Conservation (phyloP, 64 coral and sea anemone species). For the Pocillopora damicornis region DNA sequence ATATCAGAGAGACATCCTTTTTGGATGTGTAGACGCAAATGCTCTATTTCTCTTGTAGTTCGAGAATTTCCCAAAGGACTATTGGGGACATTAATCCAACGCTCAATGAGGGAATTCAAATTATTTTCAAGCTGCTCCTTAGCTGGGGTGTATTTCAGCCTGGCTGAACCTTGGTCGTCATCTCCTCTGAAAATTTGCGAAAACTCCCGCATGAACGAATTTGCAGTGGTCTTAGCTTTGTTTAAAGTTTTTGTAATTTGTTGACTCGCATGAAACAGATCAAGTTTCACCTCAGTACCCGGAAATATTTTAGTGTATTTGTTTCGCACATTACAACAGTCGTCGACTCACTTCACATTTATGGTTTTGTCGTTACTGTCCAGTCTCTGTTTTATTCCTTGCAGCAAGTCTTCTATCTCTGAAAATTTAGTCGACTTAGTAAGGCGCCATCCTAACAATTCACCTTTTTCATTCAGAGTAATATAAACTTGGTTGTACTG, state of each 20-base stretch:
- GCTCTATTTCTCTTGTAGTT: slow-evolving; percentile 21
- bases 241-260: slow-evolving; percentile 9
- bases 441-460: too few relatives aligned
- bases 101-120: slow-evolving; percentile 16
- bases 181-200: slow-evolving; percentile 6
- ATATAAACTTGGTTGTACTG: too few relatives aligned
- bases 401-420: too few relatives aligned
- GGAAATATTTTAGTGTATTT: slow-evolving; percentile 2
- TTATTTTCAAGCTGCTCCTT: not conserved
- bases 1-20: slow-evolving; percentile 14
- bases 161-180: slow-evolving; percentile 3
- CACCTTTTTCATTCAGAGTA: too few relatives aligned
- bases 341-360: not conserved
- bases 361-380: too few relatives aligned
- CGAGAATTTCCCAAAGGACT: not conserved
- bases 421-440: too few relatives aligned
- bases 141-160: not conserved
- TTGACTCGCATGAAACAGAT: slow-evolving; percentile 26
- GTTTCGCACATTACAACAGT: not conserved
- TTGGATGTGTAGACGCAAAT: not conserved
- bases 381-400: too few relatives aligned
- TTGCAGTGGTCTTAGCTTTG: not conserved
- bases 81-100: slow-evolving; percentile 18
- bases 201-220: not conserved
- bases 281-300: slow-evolving; percentile 8